phyloP scores from a whole-genome alignment of 1,140 invertebrate species.

The Agrilus planipennis region DNA sequence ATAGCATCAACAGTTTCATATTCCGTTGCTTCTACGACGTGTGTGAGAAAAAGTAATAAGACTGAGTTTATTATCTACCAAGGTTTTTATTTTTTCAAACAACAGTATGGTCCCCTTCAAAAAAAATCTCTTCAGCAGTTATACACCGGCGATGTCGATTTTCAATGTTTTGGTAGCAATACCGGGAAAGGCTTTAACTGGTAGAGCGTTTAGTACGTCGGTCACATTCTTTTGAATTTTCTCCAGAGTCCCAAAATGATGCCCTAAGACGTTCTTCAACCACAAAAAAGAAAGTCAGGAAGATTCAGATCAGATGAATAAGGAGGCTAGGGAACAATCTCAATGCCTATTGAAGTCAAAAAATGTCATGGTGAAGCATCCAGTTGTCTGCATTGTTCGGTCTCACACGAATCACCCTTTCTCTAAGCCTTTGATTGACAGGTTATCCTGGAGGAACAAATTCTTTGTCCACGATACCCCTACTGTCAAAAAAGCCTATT shows the following conservation, averaged over 20 bases:
- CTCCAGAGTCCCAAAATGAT: not conserved
- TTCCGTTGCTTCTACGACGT: too few species aligned
- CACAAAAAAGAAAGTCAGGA: too few species aligned
- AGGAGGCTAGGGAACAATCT: too few species aligned
- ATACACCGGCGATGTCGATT: not conserved
- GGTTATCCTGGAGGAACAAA: not conserved
- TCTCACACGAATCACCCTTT: too few species aligned
- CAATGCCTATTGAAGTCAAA: too few species aligned
- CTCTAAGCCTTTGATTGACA: not conserved
- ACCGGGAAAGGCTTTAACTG: conserved; percentile 1
- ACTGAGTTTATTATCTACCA: too few species aligned
- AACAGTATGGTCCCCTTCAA: too few species aligned
- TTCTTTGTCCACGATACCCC: not conserved
- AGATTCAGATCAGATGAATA: too few species aligned
- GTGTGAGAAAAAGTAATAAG: too few species aligned
- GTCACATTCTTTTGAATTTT: conserved; percentile 5
- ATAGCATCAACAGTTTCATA: too few species aligned
- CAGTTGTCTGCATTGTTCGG: too few species aligned
- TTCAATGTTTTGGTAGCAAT: not conserved
- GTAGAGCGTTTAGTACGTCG: conserved; percentile 2
- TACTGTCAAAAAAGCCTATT: conserved; percentile 1
- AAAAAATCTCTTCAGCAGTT: conserved; percentile 1
- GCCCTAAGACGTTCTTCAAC: not conserved
- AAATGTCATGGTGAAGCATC: conserved; percentile 2
- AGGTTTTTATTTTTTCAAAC: too few species aligned